Conservation (phyloP, 2,888 invertebrate species). For the Epinotia nisella region DNA sequence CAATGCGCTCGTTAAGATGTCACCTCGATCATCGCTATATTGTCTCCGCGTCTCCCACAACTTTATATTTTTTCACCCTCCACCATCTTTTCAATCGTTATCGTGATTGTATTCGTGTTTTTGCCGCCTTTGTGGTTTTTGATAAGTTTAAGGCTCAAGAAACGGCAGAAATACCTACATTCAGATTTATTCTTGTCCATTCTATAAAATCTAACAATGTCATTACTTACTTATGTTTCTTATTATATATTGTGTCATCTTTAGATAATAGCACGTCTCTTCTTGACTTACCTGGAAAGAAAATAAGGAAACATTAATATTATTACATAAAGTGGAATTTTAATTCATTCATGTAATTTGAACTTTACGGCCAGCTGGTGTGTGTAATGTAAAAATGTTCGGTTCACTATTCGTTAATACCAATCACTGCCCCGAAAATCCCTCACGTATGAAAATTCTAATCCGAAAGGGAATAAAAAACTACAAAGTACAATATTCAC, state of each 20-base stretch:
- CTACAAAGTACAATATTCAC: conserved; percentile 1
- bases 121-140: conserved; percentile 25
- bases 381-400: no score
- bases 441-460: not conserved
- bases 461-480: conserved; percentile 8
- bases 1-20: conserved; percentile 28
- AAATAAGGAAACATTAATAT: not conserved
- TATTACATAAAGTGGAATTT: not conserved
- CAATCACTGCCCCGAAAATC: not conserved
- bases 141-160: not conserved
- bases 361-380: no score
- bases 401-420: not conserved
- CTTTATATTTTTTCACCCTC: conserved; percentile 36
- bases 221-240: not conserved
- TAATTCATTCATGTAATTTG: no score
- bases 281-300: conserved; percentile 11
- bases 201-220: no score
- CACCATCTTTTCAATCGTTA: conserved; percentile 21
- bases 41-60: conserved; percentile 25
- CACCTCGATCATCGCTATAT: conserved; percentile 32
- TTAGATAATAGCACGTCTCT: not conserved
- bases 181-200: not conserved
- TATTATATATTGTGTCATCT: not conserved
- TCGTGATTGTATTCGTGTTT: conserved; percentile 37
- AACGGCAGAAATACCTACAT: not conserved